Evolutionary conservation across 1,140 invertebrate species (phyloP).

Genomic region (Ceratosolen solmsi): DNA sequence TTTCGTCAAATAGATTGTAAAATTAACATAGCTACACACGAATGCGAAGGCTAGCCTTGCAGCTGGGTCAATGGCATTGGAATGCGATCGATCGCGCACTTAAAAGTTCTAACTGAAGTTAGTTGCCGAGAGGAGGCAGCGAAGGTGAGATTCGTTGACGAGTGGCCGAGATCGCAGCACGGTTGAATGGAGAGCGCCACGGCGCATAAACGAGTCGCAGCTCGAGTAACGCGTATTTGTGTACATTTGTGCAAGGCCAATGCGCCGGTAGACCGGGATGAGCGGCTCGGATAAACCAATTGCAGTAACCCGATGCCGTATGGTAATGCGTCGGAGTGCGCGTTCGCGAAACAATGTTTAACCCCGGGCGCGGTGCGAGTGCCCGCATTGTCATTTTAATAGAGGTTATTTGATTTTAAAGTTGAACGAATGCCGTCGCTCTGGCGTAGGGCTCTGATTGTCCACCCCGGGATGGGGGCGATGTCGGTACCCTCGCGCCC

Average conservation of each 20-base stretch:
- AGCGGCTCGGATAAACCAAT: constrained; percentile 67
- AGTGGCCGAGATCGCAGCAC: too few species aligned
- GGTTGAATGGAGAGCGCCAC: too few species aligned
- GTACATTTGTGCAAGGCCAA: too few species aligned
- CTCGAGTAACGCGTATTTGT: too few species aligned
- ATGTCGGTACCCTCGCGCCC: constrained; percentile 63
- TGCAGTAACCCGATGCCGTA: constrained; percentile 73
- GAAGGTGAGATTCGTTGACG: too few species aligned
- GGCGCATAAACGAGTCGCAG: too few species aligned
- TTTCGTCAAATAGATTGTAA: too few species aligned
- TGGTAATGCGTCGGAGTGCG: constrained; percentile 64
- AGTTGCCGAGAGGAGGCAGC: neutral
- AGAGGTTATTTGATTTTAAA: constrained; percentile 75
- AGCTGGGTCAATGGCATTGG: too few species aligned
- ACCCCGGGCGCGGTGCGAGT: constrained; percentile 62
- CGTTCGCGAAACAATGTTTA: constrained; percentile 72
- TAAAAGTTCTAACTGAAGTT: neutral
- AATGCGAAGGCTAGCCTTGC: too few species aligned
- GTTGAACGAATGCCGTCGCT: constrained; percentile 71
- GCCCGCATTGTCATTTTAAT: constrained; percentile 75
- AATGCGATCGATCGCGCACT: too few species aligned
- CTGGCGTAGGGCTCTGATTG: constrained; percentile 69
- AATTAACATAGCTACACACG: too few species aligned
- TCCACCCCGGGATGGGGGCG: constrained; percentile 10
- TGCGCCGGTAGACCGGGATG: too few species aligned